These are phyloP conservation scores for Daboia siamensis DNA, from an alignment of 2,113 vertebrate species.

Conservation along the genomic window DNA sequence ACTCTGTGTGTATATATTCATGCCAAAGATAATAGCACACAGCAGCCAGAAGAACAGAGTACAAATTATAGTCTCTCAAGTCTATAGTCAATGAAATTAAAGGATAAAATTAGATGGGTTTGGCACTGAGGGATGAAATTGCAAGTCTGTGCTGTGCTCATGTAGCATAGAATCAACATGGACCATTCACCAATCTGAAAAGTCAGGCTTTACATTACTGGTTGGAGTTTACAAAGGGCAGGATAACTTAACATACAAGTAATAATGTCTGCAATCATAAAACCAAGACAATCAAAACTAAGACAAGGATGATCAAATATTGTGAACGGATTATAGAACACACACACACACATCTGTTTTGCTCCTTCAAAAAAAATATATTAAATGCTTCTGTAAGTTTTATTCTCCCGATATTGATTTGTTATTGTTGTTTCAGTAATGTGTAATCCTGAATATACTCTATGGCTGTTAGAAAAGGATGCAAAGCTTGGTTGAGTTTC, in stretches of 20 bases:
- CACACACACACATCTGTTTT: background rate
- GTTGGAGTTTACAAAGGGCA: slow-evolving; percentile 16
- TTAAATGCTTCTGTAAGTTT: background rate
- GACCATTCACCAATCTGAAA: slow-evolving; percentile 2
- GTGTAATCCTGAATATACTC: background rate
- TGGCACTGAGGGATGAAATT: slow-evolving; percentile 30
- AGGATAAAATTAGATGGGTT: slow-evolving; percentile 22
- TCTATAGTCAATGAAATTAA: slow-evolving; percentile 22
- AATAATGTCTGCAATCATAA: background rate
- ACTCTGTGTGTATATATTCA: background rate
- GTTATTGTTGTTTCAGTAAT: slow-evolving; percentile 1
- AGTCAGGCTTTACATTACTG: background rate
- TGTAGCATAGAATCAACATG: background rate
- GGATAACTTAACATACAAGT: background rate
- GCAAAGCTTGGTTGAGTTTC: background rate
- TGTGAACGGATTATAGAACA: background rate
- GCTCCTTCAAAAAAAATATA: background rate
- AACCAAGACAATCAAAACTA: background rate
- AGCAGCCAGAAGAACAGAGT: background rate
- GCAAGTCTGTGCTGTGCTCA: slow-evolving; percentile 10
- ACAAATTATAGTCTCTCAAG: slow-evolving; percentile 20
- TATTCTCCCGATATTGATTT: background rate
- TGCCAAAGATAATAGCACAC: background rate
- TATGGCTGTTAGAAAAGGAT: slow-evolving; percentile 2
- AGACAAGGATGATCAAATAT: background rate